These are phyloP conservation scores for Brachirus orientalis DNA, from an alignment of 2,113 vertebrate species.

Conservation along the genomic window DNA sequence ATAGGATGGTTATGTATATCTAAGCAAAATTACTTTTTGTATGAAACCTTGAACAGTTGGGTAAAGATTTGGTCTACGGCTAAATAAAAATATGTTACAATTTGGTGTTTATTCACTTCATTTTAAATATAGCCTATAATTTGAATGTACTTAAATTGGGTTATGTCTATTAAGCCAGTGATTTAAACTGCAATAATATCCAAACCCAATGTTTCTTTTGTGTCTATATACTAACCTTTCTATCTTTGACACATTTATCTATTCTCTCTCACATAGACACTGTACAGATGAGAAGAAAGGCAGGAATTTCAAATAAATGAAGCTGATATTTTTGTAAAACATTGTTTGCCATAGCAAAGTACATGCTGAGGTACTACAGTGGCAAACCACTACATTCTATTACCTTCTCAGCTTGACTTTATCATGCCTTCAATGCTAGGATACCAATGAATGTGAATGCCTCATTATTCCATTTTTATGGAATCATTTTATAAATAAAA, in stretches of 20 bases:
- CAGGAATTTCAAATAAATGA: no score
- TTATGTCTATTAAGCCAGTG: conserved; percentile 6
- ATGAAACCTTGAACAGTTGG: conserved; percentile 54
- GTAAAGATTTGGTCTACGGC: conserved; percentile 25
- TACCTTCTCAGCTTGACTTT: conserved; percentile 35
- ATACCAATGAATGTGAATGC: conserved; percentile 82
- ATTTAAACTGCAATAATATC: conserved; percentile 55
- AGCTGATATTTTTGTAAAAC: conserved; percentile 64
- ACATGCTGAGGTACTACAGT: conserved; percentile 44
- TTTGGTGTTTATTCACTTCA: conserved; percentile 12
- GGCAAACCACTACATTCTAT: conserved; percentile 30
- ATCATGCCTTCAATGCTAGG: conserved; percentile 76
- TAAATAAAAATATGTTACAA: no score
- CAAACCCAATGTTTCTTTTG: conserved; percentile 32
- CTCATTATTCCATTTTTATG: conserved; percentile 66
- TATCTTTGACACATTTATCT: conserved; percentile 60
- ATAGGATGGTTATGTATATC: conserved; percentile 54
- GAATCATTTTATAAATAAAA: conserved; percentile 78
- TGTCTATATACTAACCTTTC: conserved; percentile 60
- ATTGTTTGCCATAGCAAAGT: conserved; percentile 40
- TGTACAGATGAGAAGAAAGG: conserved; percentile 60
- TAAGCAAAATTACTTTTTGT: conserved; percentile 43
- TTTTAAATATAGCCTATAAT: conserved; percentile 46
- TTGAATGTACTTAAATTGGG: conserved; percentile 27
- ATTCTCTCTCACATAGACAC: conserved; percentile 57